Conservation (phyloP, 2,797 vertebrate species). For the Rhodeus uyekii region DNA sequence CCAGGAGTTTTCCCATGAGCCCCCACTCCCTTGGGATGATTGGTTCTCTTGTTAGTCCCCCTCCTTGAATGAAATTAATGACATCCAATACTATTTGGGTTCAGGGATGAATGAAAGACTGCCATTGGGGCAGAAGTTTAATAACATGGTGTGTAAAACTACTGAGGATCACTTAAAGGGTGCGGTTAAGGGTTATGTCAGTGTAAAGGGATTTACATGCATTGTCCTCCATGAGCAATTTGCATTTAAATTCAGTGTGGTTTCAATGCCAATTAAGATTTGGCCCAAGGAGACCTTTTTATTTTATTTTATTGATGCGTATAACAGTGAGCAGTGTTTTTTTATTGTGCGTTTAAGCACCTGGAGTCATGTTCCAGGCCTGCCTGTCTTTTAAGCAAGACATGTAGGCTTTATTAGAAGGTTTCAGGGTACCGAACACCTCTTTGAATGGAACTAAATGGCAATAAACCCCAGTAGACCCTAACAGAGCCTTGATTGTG, state of each 20-base stretch:
- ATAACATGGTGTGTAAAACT: constrained; percentile 33
- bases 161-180: constrained; percentile 35
- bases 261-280: constrained; percentile 69
- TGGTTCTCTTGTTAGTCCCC: constrained; percentile 43
- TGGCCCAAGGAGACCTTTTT: constrained; percentile 63
- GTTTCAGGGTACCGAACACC: constrained; percentile 44
- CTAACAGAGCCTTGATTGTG: constrained; percentile 30
- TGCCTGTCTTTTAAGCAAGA: constrained; percentile 31
- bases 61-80: constrained; percentile 50
- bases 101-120: constrained; percentile 51
- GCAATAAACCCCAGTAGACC: constrained; percentile 49
- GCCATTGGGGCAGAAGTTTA: constrained; percentile 36
- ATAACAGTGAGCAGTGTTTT: constrained; percentile 53
- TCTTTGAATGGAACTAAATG: constrained; percentile 52
- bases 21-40: constrained; percentile 40
- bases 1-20: constrained; percentile 63
- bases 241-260: constrained; percentile 66
- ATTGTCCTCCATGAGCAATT: constrained; percentile 55
- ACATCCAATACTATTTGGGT: constrained; percentile 56
- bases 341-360: constrained; percentile 60
- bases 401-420: constrained; percentile 39
- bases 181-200: constrained; percentile 13
- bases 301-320: constrained; percentile 67
- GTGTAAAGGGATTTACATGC: constrained; percentile 37
- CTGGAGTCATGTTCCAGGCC: constrained; percentile 41